These are phyloP conservation scores for Orthonyx spaldingii DNA, from an alignment of 2,113 vertebrate genomes.

Conservation along the genomic window DNA sequence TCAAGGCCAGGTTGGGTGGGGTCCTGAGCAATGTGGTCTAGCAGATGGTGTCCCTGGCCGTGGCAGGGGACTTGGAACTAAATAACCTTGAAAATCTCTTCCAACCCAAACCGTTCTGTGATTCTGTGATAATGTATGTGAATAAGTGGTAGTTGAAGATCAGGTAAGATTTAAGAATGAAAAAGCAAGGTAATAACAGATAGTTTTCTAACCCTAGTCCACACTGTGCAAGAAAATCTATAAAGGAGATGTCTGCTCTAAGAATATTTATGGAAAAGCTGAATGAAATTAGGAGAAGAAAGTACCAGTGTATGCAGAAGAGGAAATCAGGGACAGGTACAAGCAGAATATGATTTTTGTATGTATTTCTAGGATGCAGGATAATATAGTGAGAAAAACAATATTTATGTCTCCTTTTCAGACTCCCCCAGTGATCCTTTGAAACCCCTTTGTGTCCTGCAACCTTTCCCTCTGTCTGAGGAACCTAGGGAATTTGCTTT, in stretches of 20 bases:
- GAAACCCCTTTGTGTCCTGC: neutral
- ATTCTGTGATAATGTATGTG: neutral
- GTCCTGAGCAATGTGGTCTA: neutral
- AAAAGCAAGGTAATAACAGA: neutral
- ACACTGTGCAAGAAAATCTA: neutral
- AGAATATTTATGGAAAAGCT: neutral
- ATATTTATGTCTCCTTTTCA: neutral
- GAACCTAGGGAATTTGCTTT: neutral
- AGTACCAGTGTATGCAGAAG: neutral
- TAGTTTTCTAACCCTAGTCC: neutral
- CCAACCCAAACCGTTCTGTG: neutral
- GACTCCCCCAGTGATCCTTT: neutral
- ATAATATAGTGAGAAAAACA: neutral
- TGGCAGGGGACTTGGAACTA: neutral
- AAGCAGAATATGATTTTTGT: neutral
- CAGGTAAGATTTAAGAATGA: neutral
- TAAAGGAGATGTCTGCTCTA: neutral
- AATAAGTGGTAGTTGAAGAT: neutral
- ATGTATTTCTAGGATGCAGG: fast-evolving
- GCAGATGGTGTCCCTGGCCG: neutral
- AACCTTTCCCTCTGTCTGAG: neutral
- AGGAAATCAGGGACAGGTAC: neutral
- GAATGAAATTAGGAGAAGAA: neutral
- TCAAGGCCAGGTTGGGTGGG: neutral
- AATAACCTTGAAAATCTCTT: neutral